These are phyloP conservation scores for Oceanites oceanicus DNA, from an alignment of 2,113 vertebrate genomes.

Conservation along the genomic window DNA sequence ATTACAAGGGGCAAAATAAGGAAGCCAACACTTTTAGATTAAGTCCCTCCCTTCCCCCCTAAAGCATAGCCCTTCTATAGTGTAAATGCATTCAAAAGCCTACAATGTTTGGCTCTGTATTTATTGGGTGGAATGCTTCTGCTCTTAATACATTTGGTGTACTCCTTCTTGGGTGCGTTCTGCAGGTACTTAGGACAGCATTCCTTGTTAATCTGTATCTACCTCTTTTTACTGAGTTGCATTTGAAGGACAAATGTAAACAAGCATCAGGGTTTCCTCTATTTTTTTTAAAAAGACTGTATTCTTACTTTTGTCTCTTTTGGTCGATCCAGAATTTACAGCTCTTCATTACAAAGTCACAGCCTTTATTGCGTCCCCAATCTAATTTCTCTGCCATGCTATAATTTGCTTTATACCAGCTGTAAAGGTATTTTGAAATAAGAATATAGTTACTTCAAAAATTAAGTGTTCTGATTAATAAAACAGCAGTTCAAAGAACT, in stretches of 20 bases:
- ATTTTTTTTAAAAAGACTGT: background rate
- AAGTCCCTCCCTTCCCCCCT: background rate
- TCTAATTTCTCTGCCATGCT: conserved; percentile 94
- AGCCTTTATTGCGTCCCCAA: conserved; percentile 93
- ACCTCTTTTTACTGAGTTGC: background rate
- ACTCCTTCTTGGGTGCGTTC: background rate
- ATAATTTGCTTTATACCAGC: conserved; percentile 98
- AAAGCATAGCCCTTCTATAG: background rate
- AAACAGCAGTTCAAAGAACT: background rate
- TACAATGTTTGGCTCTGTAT: background rate
- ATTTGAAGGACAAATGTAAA: background rate
- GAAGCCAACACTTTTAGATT: background rate
- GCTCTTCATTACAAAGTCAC: conserved; percentile 96
- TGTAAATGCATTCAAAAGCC: background rate
- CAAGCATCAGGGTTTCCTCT: background rate
- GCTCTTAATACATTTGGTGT: background rate
- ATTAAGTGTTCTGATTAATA: background rate
- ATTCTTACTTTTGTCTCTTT: conserved; percentile 83
- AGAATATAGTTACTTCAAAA: background rate
- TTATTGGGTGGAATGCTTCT: background rate
- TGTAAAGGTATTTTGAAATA: conserved; percentile 59
- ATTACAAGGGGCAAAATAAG: background rate
- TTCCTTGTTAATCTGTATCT: background rate
- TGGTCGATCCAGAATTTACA: conserved; percentile 97
- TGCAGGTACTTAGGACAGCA: background rate